Percentiles rank a stretch among this genome's conserved stretches.
These are phyloP conservation scores for Heliconius congener DNA, from an alignment of 1,140 invertebrate genomes.

Conservation along the genomic window DNA sequence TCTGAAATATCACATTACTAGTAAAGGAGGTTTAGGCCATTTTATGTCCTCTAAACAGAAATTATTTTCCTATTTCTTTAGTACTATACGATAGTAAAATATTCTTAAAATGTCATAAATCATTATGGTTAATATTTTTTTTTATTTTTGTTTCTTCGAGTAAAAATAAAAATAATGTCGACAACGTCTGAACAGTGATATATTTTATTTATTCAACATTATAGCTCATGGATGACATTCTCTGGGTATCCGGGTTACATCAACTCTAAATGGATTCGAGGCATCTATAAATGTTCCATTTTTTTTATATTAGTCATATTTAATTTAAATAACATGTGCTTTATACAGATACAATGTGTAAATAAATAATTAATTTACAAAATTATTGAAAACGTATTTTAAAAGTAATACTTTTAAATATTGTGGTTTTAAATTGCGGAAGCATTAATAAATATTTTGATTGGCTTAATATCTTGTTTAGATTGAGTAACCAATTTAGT, in stretches of 20 bases:
- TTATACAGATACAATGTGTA: slow-evolving; percentile 27
- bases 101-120: not conserved
- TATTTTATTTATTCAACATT: not conserved
- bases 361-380: slow-evolving; percentile 12
- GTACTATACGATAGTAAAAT: not conserved
- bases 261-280: slow-evolving; percentile 36
- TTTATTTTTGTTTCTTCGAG: not conserved
- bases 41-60: not conserved
- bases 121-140: not conserved
- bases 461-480: not conserved
- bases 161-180: not conserved
- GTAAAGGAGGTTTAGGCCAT: slow-evolving; percentile 1
- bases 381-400: not conserved
- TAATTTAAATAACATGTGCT: slow-evolving; percentile 35
- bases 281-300: slow-evolving; percentile 32
- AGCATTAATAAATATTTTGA: not conserved
- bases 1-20: not conserved
- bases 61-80: not conserved
- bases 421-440: not conserved
- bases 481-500: not conserved
- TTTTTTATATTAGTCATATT: slow-evolving; percentile 36
- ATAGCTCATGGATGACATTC: slow-evolving; percentile 39
- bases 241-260: slow-evolving; percentile 41
- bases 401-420: not conserved
- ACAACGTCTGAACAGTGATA: not conserved